phyloP scores from a whole-genome alignment of 2,797 vertebrate species.

The Catharus ustulatus region DNA sequence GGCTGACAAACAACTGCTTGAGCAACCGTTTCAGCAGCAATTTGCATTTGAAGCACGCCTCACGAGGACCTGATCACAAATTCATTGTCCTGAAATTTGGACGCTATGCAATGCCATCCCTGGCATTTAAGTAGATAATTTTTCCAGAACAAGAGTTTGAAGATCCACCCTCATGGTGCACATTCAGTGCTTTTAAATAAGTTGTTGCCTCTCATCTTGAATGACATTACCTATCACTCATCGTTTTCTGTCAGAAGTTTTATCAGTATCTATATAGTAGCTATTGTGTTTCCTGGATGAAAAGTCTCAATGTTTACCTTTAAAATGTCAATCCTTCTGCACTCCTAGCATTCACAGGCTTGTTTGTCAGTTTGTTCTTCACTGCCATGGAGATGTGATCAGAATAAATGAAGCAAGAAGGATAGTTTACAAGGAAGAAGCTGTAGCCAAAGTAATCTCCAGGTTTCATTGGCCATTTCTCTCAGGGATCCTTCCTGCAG shows the following conservation, averaged over 20 bases:
- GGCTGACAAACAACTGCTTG: neutral
- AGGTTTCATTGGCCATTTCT: neutral
- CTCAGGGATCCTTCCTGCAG: neutral
- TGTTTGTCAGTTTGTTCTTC: slow-evolving; percentile 18
- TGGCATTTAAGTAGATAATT: neutral
- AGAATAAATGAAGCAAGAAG: slow-evolving; percentile 54
- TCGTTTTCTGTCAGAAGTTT: slow-evolving; percentile 11
- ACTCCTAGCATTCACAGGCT: slow-evolving; percentile 4
- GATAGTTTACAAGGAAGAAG: slow-evolving; percentile 27
- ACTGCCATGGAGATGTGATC: slow-evolving; percentile 2
- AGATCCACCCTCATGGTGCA: neutral
- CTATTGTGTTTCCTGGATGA: slow-evolving; percentile 26
- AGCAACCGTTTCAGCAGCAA: neutral
- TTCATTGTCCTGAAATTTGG: neutral
- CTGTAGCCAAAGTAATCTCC: neutral
- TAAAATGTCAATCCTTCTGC: slow-evolving; percentile 57
- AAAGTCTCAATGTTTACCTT: slow-evolving; percentile 64
- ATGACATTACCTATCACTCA: neutral
- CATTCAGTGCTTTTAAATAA: neutral
- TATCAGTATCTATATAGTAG: slow-evolving; percentile 8
- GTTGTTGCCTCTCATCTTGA: neutral
- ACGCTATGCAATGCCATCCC: neutral
- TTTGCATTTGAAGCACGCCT: neutral
- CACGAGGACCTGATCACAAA: neutral
- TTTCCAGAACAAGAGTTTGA: neutral